Base-by-base conservation (phyloP, 2,888 invertebrate genomes). In the Hirtodrosophila duncani region DNA sequence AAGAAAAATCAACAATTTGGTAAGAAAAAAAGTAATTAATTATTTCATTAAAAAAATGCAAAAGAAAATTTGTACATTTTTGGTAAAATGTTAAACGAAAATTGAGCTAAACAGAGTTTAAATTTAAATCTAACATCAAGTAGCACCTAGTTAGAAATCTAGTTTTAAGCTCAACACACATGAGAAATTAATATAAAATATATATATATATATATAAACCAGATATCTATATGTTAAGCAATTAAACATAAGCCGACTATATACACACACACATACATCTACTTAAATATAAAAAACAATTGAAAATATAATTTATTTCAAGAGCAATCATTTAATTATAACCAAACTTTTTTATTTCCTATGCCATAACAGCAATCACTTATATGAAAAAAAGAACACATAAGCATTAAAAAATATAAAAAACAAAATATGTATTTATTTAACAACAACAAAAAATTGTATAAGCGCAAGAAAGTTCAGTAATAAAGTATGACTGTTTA, bases 401-500 rank as follows among this genome's bases (percentile, higher is more conserved):
- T 18, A 18, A 29, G 17, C 27, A 36, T 1, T 11, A 10, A 17
- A 29, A 27, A 64, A 48, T 18, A 31, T 20, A 37, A 57, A 56
- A 33, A 36, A 34, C 39, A 21, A 46, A 33, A 45, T 49, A 20
- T 74, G 27, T 48, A 57, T 57, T 74, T 78, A 64, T 62, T 53
- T 63, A 57, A 24, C 57, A 57, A 56, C 21, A 59, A 59, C 53
- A 36, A 37, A 41, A 16, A 26, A 13, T 34, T 44, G 36, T 49
- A 51, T 45, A 63, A 52, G 43, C 50, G 50, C 61, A 53, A 58
- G 70, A 60, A 53, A 58, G 70, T 58, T 39, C 59, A 51, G 53
- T 57, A 77, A 80, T 77, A 80, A 80, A 74, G 68, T 79, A 63
- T 65, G 68, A 72, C 56, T 63, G 58, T 77, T 80, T 79, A 66